A percentile compares a stretch with the other conserved stretches of the same genome.
Evolutionary conservation across 2,113 vertebrate genomes (phyloP).

Genomic region (Pomatorhinus ruficollis): DNA sequence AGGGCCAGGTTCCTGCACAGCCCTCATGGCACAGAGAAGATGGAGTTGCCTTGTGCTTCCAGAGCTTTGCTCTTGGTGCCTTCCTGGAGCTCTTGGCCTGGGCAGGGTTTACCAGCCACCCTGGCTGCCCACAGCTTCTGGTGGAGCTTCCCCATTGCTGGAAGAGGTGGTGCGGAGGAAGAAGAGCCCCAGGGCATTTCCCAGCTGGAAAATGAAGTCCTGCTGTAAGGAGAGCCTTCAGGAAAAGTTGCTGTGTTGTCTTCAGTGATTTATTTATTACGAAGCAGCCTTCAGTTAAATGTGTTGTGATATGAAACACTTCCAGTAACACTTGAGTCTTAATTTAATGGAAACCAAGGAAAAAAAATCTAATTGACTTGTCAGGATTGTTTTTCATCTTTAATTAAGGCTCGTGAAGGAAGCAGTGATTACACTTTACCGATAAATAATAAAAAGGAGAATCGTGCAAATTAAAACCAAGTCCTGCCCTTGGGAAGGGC

Average conservation of each 20-base stretch:
- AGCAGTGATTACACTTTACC: slow-evolving; percentile 32
- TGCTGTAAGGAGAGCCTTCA: not conserved
- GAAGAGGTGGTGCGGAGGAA: not conserved
- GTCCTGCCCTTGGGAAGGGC: not conserved
- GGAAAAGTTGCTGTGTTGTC: slow-evolving; percentile 18
- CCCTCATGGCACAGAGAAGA: not conserved
- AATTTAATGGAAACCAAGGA: slow-evolving; percentile 52
- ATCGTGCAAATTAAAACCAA: not conserved
- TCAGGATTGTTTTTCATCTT: slow-evolving; percentile 52
- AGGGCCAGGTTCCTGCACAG: not conserved
- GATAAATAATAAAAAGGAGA: slow-evolving; percentile 40
- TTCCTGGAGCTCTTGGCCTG: not conserved
- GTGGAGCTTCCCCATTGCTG: not conserved
- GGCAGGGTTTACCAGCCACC: not conserved
- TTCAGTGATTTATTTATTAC: slow-evolving; percentile 36
- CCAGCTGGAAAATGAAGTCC: not conserved
- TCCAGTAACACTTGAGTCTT: slow-evolving; percentile 53
- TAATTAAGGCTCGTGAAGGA: slow-evolving; percentile 40
- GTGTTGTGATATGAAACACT: slow-evolving; percentile 59
- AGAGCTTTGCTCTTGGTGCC: not conserved
- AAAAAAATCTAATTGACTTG: slow-evolving; percentile 59
- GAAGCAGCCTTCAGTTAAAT: slow-evolving; percentile 26
- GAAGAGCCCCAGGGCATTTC: not conserved
- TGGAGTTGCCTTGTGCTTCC: not conserved
- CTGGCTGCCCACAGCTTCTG: not conserved